These are phyloP conservation scores for Lethenteron camtschaticum DNA, from an alignment of 2,113 vertebrate species.

Conservation along the genomic window DNA sequence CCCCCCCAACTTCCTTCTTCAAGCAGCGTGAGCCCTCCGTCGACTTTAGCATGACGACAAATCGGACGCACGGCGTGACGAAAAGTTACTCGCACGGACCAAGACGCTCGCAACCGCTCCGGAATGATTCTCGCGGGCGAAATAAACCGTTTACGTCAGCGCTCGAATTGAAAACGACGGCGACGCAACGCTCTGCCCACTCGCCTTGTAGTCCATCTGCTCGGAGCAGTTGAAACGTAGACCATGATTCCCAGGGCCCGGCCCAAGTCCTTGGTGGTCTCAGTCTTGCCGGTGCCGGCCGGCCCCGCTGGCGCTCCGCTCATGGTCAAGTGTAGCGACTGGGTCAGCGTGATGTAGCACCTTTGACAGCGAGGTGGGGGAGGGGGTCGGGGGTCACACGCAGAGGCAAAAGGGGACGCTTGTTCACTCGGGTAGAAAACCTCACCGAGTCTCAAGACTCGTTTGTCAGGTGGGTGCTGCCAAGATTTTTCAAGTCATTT, in stretches of 20 bases:
- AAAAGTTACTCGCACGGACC: no score
- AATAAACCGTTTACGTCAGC: no score
- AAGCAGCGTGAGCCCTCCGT: no score
- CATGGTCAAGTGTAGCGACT: conserved; percentile 80
- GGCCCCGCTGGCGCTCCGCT: conserved; percentile 70
- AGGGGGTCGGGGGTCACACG: no score
- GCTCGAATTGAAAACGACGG: no score
- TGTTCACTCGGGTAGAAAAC: no score
- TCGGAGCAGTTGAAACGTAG: conserved; percentile 96
- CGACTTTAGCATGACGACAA: no score
- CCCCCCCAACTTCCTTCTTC: no score
- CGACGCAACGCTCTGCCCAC: no score
- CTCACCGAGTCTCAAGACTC: background rate
- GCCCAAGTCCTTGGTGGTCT: conserved; percentile 87
- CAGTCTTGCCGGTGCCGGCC: conserved; percentile 79
- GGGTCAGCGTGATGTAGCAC: conserved; percentile 84
- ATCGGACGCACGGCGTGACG: no score
- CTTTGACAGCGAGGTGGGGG: conserved; percentile 17
- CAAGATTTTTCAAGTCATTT: background rate
- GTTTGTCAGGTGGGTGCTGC: background rate
- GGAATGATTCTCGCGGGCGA: no score
- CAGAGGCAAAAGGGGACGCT: background rate
- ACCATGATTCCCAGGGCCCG: conserved; percentile 77
- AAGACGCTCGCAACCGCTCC: no score
- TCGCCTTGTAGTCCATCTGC: conserved; percentile 89